phyloP scores from a whole-genome alignment of 2,113 vertebrate genomes.

The Tyrannus savana region DNA sequence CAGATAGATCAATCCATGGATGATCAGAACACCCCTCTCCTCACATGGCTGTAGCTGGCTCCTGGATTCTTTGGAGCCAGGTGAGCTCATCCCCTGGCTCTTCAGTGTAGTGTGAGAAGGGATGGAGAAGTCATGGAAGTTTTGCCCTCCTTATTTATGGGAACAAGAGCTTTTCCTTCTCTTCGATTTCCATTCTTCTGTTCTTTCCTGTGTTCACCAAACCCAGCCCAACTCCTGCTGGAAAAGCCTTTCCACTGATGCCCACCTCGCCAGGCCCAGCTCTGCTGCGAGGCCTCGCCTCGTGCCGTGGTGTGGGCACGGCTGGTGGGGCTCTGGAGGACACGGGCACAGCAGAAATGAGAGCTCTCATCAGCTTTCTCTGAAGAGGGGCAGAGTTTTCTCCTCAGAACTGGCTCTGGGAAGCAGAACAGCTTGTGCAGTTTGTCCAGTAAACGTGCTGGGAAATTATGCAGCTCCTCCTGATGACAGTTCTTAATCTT shows the following conservation, averaged over 20 bases:
- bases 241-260: background rate
- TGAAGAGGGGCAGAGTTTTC: background rate
- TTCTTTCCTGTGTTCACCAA: background rate
- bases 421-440: background rate
- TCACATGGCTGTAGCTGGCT: background rate
- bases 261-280: background rate
- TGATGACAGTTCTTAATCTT: background rate
- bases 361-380: background rate
- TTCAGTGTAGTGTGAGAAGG: background rate
- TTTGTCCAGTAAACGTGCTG: background rate
- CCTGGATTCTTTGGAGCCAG: background rate
- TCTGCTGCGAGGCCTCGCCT: background rate
- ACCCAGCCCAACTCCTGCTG: background rate
- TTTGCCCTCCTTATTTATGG: background rate
- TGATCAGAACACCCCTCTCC: background rate
- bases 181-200: background rate
- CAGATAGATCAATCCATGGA: background rate
- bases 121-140: background rate
- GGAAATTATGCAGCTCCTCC: background rate
- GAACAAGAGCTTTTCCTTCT: background rate
- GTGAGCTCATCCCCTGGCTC: background rate
- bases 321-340: background rate
- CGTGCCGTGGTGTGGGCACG: accelerated
- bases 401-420: background rate
- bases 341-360: background rate